phyloP scores from a whole-genome alignment of 2,113 vertebrate species.

The Trichomycterus rosablanca region DNA sequence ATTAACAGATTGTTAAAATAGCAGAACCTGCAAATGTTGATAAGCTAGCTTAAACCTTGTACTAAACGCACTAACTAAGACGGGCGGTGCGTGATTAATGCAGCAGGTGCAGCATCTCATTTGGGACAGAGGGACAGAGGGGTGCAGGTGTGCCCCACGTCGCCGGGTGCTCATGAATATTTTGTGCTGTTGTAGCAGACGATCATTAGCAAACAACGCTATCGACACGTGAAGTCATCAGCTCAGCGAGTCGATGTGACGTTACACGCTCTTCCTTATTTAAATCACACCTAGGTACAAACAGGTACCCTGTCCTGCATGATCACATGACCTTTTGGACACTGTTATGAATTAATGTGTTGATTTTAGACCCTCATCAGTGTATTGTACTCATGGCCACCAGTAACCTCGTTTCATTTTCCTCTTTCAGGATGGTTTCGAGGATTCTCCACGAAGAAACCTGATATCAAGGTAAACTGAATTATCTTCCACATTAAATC shows the following conservation, averaged over 20 bases:
- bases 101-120: slow-evolving; percentile 19
- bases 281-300: no score
- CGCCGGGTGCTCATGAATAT: slow-evolving; percentile 34
- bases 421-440: slow-evolving; percentile 88
- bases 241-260: no score
- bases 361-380: no score
- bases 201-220: slow-evolving; percentile 24
- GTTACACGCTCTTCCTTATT: no score
- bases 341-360: no score
- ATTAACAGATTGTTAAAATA: no score
- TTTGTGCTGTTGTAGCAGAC: slow-evolving; percentile 19
- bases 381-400: no score
- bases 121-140: slow-evolving; percentile 36
- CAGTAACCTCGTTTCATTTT: slow-evolving; percentile 38
- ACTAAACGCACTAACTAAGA: slow-evolving; percentile 28
- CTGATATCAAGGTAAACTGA: slow-evolving; percentile 81
- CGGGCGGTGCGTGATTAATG: slow-evolving; percentile 11
- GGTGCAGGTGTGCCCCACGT: slow-evolving; percentile 28
- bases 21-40: no score
- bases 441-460: slow-evolving; percentile 87
- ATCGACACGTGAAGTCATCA: slow-evolving; percentile 17
- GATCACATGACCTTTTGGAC: no score
- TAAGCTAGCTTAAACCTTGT: no score
- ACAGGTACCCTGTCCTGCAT: no score
- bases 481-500: not conserved